Conservation (phyloP, 1,140 invertebrate genomes). For the Plodia interpunctella region DNA sequence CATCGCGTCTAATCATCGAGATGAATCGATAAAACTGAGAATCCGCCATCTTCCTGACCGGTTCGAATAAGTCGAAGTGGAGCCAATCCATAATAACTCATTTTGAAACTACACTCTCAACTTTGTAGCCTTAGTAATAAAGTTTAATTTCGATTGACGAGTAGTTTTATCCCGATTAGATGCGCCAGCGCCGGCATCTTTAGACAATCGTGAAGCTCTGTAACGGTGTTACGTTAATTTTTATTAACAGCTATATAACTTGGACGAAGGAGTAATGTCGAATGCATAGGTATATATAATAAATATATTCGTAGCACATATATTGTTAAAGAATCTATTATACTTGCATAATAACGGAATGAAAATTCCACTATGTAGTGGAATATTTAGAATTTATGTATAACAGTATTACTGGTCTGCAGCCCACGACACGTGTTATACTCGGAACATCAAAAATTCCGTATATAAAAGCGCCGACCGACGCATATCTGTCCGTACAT, state of each 20-base stretch:
- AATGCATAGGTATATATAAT: background rate
- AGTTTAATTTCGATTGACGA: background rate
- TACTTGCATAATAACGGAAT: no score
- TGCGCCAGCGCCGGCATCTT: conserved; percentile 6
- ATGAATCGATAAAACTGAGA: conserved; percentile 5
- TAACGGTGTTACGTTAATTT: conserved; percentile 5
- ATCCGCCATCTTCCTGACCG: conserved; percentile 10
- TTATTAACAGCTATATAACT: conserved; percentile 6
- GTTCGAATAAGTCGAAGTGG: background rate
- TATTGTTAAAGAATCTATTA: no score
- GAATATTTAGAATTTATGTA: no score
- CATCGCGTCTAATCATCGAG: conserved; percentile 7
- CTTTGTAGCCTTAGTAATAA: background rate
- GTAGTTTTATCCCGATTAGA: background rate
- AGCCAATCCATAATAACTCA: conserved; percentile 10
- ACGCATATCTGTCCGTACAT: background rate
- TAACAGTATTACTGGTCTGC: background rate
- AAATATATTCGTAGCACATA: no score
- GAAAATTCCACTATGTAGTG: background rate
- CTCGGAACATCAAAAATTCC: conserved; percentile 12
- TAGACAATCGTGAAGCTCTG: conserved; percentile 3
- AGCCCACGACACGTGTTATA: background rate
- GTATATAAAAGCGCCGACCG: background rate
- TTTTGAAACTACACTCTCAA: background rate
- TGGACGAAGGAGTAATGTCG: background rate